Base-by-base conservation (phyloP, 2,113 vertebrate species). In the Tursiops truncatus region DNA sequence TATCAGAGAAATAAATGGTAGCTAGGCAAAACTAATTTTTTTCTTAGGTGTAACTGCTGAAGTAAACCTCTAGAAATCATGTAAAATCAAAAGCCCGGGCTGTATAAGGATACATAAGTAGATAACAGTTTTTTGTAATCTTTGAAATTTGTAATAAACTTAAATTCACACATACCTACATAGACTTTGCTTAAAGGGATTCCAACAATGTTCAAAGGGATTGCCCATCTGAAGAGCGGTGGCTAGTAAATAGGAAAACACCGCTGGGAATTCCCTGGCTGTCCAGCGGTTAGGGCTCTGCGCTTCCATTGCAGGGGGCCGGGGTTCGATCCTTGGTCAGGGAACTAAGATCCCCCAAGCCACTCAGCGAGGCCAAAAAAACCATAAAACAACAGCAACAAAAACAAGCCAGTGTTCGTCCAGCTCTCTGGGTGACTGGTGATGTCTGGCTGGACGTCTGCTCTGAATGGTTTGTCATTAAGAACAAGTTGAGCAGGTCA, bases 401-500 rank as follows among this genome's bases (percentile, higher is more conserved):
- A 74, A 9, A 73, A 14, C 31, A n/a, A 7, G 23, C 33, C 11
- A 21, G 0, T 3, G 5, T 47, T n/a, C 4, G 9, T 15, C 38
- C 21, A 81, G 79, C 6, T 3, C 17, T 62, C 70, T 3, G 20
- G 67, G 47, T 92, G 77, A 36, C 12, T 0, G 14, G 25, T 11
- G 44, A 11, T 11, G 38, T 70, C 68, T 44, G 70, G 44, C 86
- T 76, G 83, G 74, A 14, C 2, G 12, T 38, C 60, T 56, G 0
- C 41, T 84, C 91, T 50, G 60, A 83, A 71, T 3, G 62, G 63
- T 36, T 10, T 53, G 68, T 60, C 85, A 36, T 47, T 92, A 65
- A 88, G 77, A 97, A 97, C 96, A 14, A 71, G 97, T 53, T 73
- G 44, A 86, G 28, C 97, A 68, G 82, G 97, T 97, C 73, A 7